Conservation (phyloP, 2,113 vertebrate species). For the Aptenodytes patagonicus region DNA sequence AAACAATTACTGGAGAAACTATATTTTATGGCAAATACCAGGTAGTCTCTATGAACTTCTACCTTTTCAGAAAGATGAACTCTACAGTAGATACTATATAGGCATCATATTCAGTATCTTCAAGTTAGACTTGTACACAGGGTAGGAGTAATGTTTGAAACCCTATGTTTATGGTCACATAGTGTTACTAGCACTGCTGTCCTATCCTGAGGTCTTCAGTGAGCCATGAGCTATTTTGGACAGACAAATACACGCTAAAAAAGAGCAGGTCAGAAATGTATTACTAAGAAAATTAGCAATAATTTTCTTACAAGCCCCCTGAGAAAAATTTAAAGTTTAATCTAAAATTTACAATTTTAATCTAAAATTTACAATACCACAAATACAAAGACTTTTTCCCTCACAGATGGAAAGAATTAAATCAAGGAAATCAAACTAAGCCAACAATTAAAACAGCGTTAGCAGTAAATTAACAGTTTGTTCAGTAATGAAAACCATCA, state of each 20-base stretch:
- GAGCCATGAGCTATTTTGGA: neutral
- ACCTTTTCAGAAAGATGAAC: neutral
- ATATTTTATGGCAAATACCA: neutral
- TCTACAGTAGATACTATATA: neutral
- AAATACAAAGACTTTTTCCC: neutral
- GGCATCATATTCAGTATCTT: neutral
- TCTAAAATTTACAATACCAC: neutral
- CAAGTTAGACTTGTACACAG: neutral
- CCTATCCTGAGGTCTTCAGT: neutral
- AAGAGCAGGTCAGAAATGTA: neutral
- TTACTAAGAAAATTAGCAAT: neutral
- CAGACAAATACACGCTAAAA: neutral
- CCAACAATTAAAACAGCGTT: constrained; percentile 45
- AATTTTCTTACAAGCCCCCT: neutral
- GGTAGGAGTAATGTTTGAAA: neutral
- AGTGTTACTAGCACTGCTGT: neutral
- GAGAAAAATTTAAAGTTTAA: neutral
- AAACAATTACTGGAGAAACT: neutral
- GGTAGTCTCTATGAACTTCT: neutral
- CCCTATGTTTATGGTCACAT: neutral
- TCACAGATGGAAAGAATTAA: constrained; percentile 35
- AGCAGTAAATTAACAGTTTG: constrained; percentile 51
- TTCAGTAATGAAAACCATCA: constrained; percentile 57
- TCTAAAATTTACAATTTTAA: neutral
- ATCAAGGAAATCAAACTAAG: constrained; percentile 21